Evolutionary conservation across 1,140 invertebrate genomes (phyloP).

Genomic region (Potamilus streckersoni): DNA sequence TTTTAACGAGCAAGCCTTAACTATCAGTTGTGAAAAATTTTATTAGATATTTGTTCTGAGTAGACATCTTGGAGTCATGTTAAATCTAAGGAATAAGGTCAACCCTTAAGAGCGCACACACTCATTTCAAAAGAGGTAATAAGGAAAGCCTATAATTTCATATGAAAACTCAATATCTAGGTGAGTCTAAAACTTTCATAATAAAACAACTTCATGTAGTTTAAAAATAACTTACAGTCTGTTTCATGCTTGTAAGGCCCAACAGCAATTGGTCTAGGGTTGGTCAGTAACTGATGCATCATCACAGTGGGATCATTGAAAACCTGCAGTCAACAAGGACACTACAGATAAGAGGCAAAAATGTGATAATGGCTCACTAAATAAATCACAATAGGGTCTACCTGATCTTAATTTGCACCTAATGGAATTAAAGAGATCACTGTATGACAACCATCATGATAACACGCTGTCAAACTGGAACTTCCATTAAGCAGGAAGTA

Average conservation of each 20-base stretch:
- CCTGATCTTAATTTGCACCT: not conserved
- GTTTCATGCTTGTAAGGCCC: constrained; percentile 87
- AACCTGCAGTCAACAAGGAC: constrained; percentile 68
- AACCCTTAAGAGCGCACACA: no score
- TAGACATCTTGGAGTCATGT: no score
- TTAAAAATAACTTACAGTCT: constrained; percentile 79
- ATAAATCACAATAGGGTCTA: not conserved
- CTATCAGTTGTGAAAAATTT: no score
- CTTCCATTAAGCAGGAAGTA: not conserved
- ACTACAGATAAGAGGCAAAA: not conserved
- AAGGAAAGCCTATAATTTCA: not conserved
- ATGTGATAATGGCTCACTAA: not conserved
- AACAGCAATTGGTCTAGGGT: constrained; percentile 79
- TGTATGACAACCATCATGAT: not conserved
- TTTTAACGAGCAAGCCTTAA: no score
- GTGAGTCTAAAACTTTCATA: not conserved
- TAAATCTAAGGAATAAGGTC: no score
- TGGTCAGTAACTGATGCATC: constrained; percentile 90
- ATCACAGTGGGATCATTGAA: constrained; percentile 94
- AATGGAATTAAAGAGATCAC: not conserved
- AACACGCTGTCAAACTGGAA: not conserved
- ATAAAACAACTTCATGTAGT: not conserved
- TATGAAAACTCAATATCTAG: not conserved
- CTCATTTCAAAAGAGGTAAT: no score
- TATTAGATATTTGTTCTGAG: no score